Conservation (phyloP, 2,888 invertebrate species). For the Lasioglossum oenotherae region DNA sequence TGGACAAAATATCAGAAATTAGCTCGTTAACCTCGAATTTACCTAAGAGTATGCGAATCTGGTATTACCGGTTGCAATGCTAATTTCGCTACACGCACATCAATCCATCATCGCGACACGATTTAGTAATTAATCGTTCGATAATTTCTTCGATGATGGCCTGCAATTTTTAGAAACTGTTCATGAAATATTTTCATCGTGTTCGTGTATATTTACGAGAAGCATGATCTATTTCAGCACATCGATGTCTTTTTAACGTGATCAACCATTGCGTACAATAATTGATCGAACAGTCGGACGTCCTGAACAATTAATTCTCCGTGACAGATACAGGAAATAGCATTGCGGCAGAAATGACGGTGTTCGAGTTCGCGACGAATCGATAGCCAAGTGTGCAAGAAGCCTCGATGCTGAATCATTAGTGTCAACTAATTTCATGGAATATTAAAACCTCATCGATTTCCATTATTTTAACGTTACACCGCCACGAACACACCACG, state of each 20-base stretch:
- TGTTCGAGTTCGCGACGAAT: constrained; percentile 28
- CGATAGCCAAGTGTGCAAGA: constrained; percentile 34
- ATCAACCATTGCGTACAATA: neutral
- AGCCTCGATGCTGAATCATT: neutral
- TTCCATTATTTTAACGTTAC: neutral
- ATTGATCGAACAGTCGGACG: constrained; percentile 14
- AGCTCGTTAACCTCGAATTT: neutral
- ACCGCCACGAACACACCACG: neutral
- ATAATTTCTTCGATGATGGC: no score
- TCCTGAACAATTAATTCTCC: constrained; percentile 29
- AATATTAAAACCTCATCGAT: neutral
- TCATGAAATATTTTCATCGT: neutral
- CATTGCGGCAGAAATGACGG: constrained; percentile 27
- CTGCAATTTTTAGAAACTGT: no score
- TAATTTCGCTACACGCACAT: neutral
- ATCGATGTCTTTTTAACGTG: no score
- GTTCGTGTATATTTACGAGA: neutral
- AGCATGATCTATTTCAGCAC: neutral
- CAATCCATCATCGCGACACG: neutral
- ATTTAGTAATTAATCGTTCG: neutral
- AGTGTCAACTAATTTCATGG: neutral
- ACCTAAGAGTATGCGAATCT: neutral
- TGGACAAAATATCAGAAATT: neutral
- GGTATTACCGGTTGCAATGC: neutral
- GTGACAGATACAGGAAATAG: constrained; percentile 30